Percentiles rank a stretch among this genome's conserved stretches.
Conservation (phyloP, 53 echinoderm and acorn worm genomes). For the Apostichopus leukothele region DNA sequence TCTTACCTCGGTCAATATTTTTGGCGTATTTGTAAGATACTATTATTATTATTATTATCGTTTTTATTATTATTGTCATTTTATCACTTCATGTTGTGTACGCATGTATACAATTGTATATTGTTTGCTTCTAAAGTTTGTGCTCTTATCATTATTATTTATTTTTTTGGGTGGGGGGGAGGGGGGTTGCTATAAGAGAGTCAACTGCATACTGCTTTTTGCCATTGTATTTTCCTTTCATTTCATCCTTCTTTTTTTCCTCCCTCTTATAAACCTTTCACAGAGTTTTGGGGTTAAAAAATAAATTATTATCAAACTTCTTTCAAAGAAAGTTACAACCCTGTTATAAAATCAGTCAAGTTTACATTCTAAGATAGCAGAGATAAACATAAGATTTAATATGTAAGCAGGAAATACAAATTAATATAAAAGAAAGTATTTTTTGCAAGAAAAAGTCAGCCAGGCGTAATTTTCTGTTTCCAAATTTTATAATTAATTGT, state of each 20-base stretch:
- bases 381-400: background rate
- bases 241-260: background rate
- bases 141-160: background rate
- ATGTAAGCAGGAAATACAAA: background rate
- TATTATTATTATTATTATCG: background rate
- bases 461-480: background rate
- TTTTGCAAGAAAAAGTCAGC: background rate
- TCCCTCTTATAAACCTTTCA: background rate
- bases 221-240: background rate
- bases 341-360: too few relatives aligned
- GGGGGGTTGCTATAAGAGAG: background rate
- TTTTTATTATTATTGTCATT: background rate
- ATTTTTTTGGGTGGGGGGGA: background rate
- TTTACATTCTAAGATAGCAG: too few relatives aligned
- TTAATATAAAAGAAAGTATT: background rate
- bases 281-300: background rate
- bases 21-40: background rate
- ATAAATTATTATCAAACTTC: too few relatives aligned
- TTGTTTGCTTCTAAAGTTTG: background rate
- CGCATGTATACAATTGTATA: background rate
- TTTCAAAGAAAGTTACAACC: too few relatives aligned
- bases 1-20: background rate
- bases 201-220: background rate
- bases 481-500: too few relatives aligned
- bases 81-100: background rate